Evolutionary conservation across 2,797 vertebrate species (phyloP).

Genomic region (Malurus splendens): DNA sequence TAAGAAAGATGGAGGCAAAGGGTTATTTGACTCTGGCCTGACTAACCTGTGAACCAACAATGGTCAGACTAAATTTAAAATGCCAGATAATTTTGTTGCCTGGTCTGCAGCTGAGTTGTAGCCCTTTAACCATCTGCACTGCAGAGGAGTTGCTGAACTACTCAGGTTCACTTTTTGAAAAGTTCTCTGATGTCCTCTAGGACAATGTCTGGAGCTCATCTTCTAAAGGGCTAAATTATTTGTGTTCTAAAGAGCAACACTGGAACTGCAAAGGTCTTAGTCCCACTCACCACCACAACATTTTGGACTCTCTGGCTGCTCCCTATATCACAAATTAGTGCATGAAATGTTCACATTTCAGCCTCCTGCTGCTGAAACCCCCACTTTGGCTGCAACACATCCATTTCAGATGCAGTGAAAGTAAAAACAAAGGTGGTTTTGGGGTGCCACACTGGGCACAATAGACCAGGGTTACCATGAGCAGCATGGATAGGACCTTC

Average conservation of each 20-base stretch:
- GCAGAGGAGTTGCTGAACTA: background rate
- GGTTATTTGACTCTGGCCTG: background rate
- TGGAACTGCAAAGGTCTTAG: background rate
- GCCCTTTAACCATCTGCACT: background rate
- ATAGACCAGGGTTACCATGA: background rate
- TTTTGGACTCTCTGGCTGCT: background rate
- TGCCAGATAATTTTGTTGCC: background rate
- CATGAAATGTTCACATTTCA: background rate
- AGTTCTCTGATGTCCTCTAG: background rate
- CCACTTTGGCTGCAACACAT: background rate
- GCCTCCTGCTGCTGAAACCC: background rate
- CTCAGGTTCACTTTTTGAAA: background rate
- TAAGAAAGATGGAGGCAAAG: background rate
- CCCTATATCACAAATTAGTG: background rate
- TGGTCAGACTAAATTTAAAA: background rate
- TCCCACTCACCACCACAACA: background rate
- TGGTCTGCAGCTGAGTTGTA: background rate
- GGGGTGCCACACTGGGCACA: accelerated
- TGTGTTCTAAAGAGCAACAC: background rate
- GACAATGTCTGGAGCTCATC: background rate
- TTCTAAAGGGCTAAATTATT: background rate
- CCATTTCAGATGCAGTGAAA: background rate
- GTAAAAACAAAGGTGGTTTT: background rate
- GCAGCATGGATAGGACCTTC: background rate
- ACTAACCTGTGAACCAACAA: background rate